Base-by-base conservation (phyloP, 2,113 vertebrate species). In the Psilopsiagon aymara region DNA sequence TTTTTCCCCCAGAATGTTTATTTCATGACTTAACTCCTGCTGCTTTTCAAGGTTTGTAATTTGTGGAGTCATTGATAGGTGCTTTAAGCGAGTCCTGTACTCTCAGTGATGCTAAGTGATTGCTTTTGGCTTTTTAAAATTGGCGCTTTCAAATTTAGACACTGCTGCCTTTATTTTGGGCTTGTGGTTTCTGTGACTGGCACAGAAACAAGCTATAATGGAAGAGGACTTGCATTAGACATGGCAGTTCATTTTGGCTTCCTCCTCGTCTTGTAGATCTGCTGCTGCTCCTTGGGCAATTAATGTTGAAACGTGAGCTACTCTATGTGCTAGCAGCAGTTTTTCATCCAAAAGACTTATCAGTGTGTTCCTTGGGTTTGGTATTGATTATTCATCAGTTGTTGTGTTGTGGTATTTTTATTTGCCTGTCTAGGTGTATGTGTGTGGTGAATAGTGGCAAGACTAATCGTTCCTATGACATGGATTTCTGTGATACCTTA, bases 21-120 rank as follows among this genome's bases (percentile, higher is more conserved):
- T 73, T 55, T 12, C n/a, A 4, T 24, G 1, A 8, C 70, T 70
- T n/a, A 37, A 87, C 29, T 41, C 47, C 29, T 33, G 17, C 47
- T 52, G 44, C 39, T 82, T 73, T 64, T 39, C 68, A 15, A 5
- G 20, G 8, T 46, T 62, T 78, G 44, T 47, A 27, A 60, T 35
- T 88, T 77, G 20, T 25, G 52, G 31, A 43, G 33, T 68, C 33
- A 63, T 71, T 21, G 28, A 46, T 9, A 21, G 57, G 13, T 37
- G 57, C 46, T 90, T 78, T 5, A 17, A 53, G 49, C 0, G 0
- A 11, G 10, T 46, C 57, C 53, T 7, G 2, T n/a, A 4, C 47
- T 64, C 31, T 53, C 24, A 31, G 37, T 6, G 57, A 25, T 9
- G 63, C 17, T 29, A 52, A 27, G 0, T 23, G 0, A 8, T 49